Evolutionary conservation across 2,113 vertebrate genomes (phyloP).

Genomic region (Chionis minor): DNA sequence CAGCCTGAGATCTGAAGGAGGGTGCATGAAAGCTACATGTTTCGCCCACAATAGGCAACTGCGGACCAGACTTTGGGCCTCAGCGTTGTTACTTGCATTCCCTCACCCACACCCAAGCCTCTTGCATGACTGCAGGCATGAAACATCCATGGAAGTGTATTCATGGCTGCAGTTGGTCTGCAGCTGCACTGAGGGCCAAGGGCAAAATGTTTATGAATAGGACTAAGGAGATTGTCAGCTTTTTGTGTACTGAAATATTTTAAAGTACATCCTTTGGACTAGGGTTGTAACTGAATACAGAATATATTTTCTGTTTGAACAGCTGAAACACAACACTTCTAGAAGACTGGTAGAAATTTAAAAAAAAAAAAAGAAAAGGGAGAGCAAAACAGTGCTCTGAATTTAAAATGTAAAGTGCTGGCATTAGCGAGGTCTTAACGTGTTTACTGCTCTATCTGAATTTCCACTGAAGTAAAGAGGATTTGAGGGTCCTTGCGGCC

Average conservation of each 20-base stretch:
- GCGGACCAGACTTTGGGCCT: background rate
- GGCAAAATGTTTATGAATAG: background rate
- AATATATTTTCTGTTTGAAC: background rate
- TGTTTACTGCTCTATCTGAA: background rate
- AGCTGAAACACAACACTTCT: background rate
- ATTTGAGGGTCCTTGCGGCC: background rate
- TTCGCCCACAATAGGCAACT: background rate
- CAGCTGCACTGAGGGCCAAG: background rate
- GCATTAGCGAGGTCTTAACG: background rate
- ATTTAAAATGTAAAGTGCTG: background rate
- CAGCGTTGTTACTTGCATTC: background rate
- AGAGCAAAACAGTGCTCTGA: background rate
- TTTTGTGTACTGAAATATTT: background rate
- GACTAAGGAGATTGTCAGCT: background rate
- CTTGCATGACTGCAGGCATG: background rate
- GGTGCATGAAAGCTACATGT: background rate
- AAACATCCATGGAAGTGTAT: background rate
- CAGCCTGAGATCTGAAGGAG: background rate
- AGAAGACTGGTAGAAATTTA: background rate
- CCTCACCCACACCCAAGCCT: background rate
- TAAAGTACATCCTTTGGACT: background rate
- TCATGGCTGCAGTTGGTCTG: background rate
- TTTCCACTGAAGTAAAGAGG: background rate
- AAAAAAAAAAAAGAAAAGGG: background rate
- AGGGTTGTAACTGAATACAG: background rate